phyloP scores from a whole-genome alignment of 2,888 invertebrate genomes.

The Anodontia alba region DNA sequence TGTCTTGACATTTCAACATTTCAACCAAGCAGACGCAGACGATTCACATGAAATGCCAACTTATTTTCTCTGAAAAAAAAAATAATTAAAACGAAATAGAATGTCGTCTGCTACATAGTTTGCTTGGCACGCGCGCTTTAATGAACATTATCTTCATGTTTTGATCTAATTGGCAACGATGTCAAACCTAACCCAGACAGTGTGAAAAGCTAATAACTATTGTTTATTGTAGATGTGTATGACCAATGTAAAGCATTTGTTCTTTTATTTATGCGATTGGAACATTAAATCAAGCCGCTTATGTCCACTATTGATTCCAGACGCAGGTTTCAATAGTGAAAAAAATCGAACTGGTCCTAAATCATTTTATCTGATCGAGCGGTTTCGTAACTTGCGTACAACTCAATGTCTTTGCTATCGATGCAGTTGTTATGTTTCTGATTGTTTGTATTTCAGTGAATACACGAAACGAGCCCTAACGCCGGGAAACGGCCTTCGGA shows the following conservation, averaged over 20 bases:
- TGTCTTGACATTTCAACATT: no score
- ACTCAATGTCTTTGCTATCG: background rate
- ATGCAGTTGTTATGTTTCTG: slow-evolving; percentile 4
- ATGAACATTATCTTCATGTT: background rate
- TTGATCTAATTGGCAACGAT: slow-evolving; percentile 1
- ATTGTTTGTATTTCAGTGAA: background rate
- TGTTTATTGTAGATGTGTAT: background rate
- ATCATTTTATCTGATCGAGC: background rate
- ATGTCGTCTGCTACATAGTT: no score
- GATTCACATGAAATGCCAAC: no score
- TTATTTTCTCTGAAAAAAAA: no score
- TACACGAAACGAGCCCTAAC: background rate
- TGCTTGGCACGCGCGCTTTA: no score
- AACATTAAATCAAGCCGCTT: slow-evolving; percentile 23
- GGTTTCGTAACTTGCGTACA: no score
- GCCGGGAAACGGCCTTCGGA: no score
- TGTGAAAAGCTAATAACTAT: background rate
- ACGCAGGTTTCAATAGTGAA: slow-evolving; percentile 19
- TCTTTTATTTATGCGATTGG: slow-evolving; percentile 36
- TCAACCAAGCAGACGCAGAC: no score
- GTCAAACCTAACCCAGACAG: background rate
- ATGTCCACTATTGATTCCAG: slow-evolving; percentile 20
- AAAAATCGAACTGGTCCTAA: slow-evolving; percentile 37
- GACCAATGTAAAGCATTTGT: background rate
- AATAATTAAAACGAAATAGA: no score